Evolutionary conservation across 2,797 vertebrate genomes (phyloP).

Genomic region (Gymnoscopelus microlampas): DNA sequence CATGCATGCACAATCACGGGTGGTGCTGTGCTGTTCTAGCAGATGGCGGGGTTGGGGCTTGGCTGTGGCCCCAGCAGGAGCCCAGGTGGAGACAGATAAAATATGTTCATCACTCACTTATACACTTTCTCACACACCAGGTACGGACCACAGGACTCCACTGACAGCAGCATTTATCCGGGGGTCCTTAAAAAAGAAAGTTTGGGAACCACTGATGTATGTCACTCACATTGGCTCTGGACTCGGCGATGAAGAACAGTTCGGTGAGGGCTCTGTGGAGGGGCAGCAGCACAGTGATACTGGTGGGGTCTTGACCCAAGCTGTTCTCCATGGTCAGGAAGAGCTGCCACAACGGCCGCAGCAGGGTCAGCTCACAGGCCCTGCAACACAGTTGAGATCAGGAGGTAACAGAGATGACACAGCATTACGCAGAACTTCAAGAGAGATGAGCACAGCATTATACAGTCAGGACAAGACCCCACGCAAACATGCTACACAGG

Average conservation of each 20-base stretch:
- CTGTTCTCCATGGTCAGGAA: conserved; percentile 92
- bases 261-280: conserved; percentile 96
- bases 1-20: conserved; percentile 21
- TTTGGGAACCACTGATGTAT: too few species aligned
- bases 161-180: too few species aligned
- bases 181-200: too few species aligned
- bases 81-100: conserved; percentile 65
- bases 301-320: conserved; percentile 85
- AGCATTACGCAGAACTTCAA: conserved; percentile 4
- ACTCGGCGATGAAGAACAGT: conserved; percentile 95
- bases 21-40: conserved; percentile 46
- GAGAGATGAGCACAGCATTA: not conserved
- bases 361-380: conserved; percentile 89
- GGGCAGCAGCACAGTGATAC: conserved; percentile 90
- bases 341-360: conserved; percentile 95
- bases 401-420: conserved; percentile 9
- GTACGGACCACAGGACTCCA: too few species aligned
- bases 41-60: conserved; percentile 63
- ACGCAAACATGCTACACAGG: not conserved
- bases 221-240: conserved; percentile 88
- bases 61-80: conserved; percentile 50
- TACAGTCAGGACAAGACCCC: not conserved
- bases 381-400: conserved; percentile 72
- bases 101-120: conserved; percentile 39
- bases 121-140: conserved; percentile 18